A percentile compares a stretch with the other conserved stretches of the same genome.
phyloP scores from a whole-genome alignment of 2,113 vertebrate genomes.

The Sebastes schlegelii region DNA sequence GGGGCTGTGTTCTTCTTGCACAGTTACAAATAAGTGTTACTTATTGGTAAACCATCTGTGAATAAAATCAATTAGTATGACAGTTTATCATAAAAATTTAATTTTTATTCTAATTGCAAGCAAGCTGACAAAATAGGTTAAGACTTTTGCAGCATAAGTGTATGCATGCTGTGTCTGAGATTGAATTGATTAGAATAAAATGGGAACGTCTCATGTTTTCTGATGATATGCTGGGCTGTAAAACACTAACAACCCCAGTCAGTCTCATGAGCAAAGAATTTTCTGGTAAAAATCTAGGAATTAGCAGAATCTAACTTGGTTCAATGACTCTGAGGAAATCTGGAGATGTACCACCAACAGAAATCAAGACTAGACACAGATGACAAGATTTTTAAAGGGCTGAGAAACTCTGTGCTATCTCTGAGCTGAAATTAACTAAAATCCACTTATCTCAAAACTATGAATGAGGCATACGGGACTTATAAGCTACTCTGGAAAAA shows the following conservation, averaged over 20 bases:
- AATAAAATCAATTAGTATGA: constrained; percentile 15
- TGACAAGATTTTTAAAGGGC: background rate
- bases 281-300: background rate
- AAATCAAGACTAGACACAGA: background rate
- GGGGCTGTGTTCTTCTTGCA: background rate
- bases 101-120: constrained; percentile 15
- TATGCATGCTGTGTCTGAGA: background rate
- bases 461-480: background rate
- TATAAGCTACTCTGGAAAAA: background rate
- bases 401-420: background rate
- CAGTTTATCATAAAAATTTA: background rate
- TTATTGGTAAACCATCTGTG: background rate
- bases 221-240: constrained; percentile 30
- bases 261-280: constrained; percentile 14
- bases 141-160: background rate
- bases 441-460: background rate
- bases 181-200: constrained; percentile 5
- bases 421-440: background rate
- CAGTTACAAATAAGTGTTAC: background rate
- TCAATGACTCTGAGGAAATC: constrained; percentile 20
- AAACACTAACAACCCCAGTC: background rate
- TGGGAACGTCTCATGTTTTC: constrained; percentile 2
- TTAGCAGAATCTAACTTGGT: constrained; percentile 20
- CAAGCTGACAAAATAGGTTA: background rate
- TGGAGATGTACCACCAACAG: background rate